Evolutionary conservation across 1,140 invertebrate genomes (phyloP).

Genomic region (Dolichoris vasculosae): DNA sequence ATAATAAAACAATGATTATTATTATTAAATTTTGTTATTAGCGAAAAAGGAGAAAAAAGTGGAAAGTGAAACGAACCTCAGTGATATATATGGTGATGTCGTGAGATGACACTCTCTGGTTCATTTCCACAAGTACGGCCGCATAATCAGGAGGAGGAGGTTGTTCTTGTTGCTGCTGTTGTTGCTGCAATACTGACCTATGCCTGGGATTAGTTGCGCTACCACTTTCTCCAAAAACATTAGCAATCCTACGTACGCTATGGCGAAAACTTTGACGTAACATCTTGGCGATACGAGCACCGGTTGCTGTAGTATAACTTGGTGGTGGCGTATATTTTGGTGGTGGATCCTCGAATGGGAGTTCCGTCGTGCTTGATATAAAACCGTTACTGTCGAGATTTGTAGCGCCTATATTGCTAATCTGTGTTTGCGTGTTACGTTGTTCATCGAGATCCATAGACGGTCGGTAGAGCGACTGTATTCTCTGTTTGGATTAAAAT

Average conservation of each 20-base stretch:
- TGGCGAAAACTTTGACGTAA: slow-evolving; percentile 86
- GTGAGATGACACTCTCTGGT: slow-evolving; percentile 63
- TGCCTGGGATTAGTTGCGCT: slow-evolving; percentile 39
- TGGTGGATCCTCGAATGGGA: slow-evolving; percentile 84
- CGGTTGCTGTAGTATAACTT: slow-evolving; percentile 92
- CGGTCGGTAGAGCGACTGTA: slow-evolving; percentile 83
- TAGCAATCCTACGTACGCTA: slow-evolving; percentile 82
- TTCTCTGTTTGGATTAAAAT: slow-evolving; percentile 75
- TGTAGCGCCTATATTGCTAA: slow-evolving; percentile 59
- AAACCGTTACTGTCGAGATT: slow-evolving; percentile 66
- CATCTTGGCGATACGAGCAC: slow-evolving; percentile 86
- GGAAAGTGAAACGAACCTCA: slow-evolving; percentile 45
- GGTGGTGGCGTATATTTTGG: slow-evolving; percentile 95
- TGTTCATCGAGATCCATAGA: slow-evolving; percentile 74
- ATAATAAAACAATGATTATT: too few species aligned
- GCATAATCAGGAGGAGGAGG: slow-evolving; percentile 80
- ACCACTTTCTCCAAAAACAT: slow-evolving; percentile 72
- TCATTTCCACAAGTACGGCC: slow-evolving; percentile 79
- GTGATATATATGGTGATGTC: slow-evolving; percentile 58
- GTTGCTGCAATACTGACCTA: slow-evolving; percentile 71
- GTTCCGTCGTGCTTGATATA: slow-evolving; percentile 64
- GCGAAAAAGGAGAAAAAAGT: not conserved
- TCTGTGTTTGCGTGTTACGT: slow-evolving; percentile 60
- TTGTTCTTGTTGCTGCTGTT: slow-evolving; percentile 65
- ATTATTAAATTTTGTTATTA: too few species aligned